These are phyloP conservation scores for Ia io DNA, from an alignment of 2,113 vertebrate species.

Conservation along the genomic window DNA sequence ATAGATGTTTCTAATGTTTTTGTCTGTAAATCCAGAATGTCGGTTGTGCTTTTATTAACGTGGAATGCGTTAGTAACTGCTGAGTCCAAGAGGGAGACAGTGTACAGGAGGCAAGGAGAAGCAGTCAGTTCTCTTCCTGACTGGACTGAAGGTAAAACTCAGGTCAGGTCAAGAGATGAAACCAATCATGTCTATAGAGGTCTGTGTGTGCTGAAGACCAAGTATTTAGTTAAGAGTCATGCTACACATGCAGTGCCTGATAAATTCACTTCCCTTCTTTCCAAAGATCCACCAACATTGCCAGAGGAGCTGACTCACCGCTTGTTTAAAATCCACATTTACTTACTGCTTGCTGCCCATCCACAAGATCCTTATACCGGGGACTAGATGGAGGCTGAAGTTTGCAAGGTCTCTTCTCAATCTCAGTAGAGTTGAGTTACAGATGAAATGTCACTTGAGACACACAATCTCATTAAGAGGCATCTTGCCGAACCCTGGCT, in stretches of 20 bases:
- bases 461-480: not conserved
- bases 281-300: not conserved
- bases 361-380: not conserved
- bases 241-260: fast-evolving
- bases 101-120: not conserved
- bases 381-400: not conserved
- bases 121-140: not conserved
- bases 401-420: not conserved
- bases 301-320: not conserved
- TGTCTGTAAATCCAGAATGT: not conserved
- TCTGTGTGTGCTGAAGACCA: not conserved
- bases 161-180: not conserved
- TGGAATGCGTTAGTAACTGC: not conserved
- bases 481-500: not conserved
- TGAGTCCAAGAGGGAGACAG: not conserved
- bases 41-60: not conserved
- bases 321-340: constrained; percentile 35
- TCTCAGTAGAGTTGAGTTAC: not conserved
- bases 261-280: not conserved
- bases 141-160: not conserved
- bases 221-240: not conserved
- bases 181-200: not conserved
- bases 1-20: not conserved
- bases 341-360: not conserved
- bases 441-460: not conserved